Percentiles rank a stretch among this genome's conserved stretches.
Evolutionary conservation across 2,797 vertebrate species (phyloP).

Genomic region (Gastrophryne carolinensis): DNA sequence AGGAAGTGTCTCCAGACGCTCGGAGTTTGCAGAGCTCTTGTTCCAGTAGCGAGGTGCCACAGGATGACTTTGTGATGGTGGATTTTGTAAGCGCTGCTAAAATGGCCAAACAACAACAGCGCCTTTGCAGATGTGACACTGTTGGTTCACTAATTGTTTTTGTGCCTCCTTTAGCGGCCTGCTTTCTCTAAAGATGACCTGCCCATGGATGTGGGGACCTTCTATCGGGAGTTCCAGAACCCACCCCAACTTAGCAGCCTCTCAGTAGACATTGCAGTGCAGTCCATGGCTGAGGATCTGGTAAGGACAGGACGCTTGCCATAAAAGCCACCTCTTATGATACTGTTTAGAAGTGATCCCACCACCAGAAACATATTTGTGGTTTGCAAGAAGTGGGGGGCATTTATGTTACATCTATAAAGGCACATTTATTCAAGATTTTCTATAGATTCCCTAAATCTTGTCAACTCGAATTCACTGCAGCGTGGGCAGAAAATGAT

Average conservation of each 20-base stretch:
- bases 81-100: slow-evolving; percentile 83
- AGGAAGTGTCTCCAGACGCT: slow-evolving; percentile 83
- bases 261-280: slow-evolving; percentile 91
- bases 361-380: neutral
- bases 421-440: too few relatives aligned
- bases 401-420: too few relatives aligned
- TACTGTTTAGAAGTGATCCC: neutral
- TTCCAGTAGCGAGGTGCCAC: slow-evolving; percentile 78
- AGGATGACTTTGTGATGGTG: slow-evolving; percentile 96
- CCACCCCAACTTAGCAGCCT: slow-evolving; percentile 95
- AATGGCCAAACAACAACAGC: too few relatives aligned
- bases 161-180: slow-evolving; percentile 77
- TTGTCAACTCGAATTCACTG: too few relatives aligned
- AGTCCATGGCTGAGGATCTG: slow-evolving; percentile 98
- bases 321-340: neutral
- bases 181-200: slow-evolving; percentile 98
- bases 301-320: slow-evolving; percentile 66
- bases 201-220: slow-evolving; percentile 96
- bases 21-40: slow-evolving; percentile 90
- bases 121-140: too few relatives aligned
- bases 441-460: too few relatives aligned
- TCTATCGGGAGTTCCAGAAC: slow-evolving; percentile 98
- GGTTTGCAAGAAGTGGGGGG: too few relatives aligned
- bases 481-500: too few relatives aligned
- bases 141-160: neutral